These are phyloP conservation scores for Pedetes capensis DNA, from an alignment of 2,113 vertebrate genomes.

Conservation along the genomic window DNA sequence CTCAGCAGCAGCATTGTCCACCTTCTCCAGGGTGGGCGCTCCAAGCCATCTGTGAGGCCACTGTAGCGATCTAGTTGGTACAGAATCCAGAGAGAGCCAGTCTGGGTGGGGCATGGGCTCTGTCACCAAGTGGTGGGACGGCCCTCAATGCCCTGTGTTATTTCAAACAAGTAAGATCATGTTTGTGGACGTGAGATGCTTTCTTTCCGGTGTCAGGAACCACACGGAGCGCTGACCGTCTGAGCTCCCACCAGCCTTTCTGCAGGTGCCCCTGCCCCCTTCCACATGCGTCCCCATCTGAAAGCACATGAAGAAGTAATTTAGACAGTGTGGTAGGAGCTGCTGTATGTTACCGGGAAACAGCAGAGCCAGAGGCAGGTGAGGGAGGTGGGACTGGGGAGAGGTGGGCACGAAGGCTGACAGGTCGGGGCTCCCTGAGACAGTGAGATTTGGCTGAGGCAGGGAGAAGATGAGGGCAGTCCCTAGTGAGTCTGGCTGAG, in stretches of 20 bases:
- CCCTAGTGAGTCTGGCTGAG: neutral
- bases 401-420: neutral
- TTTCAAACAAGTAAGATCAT: neutral
- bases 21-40: neutral
- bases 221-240: neutral
- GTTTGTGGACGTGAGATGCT: neutral
- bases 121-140: neutral
- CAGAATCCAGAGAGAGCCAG: neutral
- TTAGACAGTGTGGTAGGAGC: neutral
- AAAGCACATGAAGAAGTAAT: slow-evolving; percentile 3
- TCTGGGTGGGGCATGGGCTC: neutral
- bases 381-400: neutral
- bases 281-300: neutral
- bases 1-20: accelerated
- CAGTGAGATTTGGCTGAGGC: neutral
- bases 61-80: neutral
- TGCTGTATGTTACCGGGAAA: neutral
- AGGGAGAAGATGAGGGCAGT: neutral
- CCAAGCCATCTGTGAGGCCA: neutral
- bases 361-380: neutral
- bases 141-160: neutral
- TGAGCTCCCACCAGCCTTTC: neutral
- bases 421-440: neutral
- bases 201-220: neutral
- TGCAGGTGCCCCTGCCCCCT: neutral